These are phyloP conservation scores for Cheumatopsyche charites DNA, from an alignment of 1,140 invertebrate genomes.

Conservation along the genomic window DNA sequence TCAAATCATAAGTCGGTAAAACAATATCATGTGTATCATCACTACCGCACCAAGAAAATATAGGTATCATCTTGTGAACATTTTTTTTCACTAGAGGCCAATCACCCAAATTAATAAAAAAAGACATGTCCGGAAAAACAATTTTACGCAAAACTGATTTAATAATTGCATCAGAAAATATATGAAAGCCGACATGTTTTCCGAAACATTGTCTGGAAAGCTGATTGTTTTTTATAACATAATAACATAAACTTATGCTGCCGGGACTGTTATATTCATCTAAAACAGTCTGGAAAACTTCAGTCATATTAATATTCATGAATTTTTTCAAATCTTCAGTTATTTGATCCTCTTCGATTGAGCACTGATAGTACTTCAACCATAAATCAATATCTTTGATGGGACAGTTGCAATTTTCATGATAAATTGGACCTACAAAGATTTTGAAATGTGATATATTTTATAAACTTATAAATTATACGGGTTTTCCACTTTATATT, in stretches of 20 bases:
- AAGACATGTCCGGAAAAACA: conserved; percentile 85
- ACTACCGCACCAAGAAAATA: conserved; percentile 97
- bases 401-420: conserved; percentile 89
- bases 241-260: conserved; percentile 88
- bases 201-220: conserved; percentile 91
- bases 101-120: conserved; percentile 94
- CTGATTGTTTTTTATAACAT: conserved; percentile 85
- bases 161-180: conserved; percentile 91
- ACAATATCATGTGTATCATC: conserved; percentile 85
- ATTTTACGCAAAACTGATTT: conserved; percentile 84
- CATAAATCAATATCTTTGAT: conserved; percentile 67
- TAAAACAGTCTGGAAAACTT: conserved; percentile 67
- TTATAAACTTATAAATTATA: too few relatives aligned
- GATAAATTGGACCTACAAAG: conserved; percentile 70
- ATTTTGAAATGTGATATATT: conserved; percentile 34
- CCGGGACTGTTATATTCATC: conserved; percentile 72
- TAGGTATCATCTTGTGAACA: conserved; percentile 73
- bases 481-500: too few relatives aligned
- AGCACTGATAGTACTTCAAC: conserved; percentile 74
- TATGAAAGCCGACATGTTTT: conserved; percentile 94
- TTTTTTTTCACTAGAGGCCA: conserved; percentile 80
- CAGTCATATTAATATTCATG: conserved; percentile 73
- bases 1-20: conserved; percentile 94
- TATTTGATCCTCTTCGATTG: conserved; percentile 72
- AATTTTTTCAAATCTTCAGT: conserved; percentile 75